phyloP scores from a whole-genome alignment of 2,888 invertebrate genomes.

The Hyposoter didymator region DNA sequence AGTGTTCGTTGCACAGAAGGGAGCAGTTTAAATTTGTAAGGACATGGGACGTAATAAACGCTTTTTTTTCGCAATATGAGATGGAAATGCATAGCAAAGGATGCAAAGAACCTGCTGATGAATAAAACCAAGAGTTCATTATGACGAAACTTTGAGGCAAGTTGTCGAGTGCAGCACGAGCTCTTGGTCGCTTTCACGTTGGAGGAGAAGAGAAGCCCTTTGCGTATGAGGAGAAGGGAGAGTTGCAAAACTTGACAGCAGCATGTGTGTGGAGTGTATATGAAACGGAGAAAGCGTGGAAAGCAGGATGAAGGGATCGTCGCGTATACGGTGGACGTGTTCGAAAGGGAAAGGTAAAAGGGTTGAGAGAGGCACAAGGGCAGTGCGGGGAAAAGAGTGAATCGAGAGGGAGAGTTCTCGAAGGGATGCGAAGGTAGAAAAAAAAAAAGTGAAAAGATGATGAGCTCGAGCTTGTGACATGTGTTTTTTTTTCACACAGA shows the following conservation, averaged over 20 bases:
- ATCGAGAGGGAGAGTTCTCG: conserved; percentile 61
- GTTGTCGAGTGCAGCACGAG: conserved; percentile 18
- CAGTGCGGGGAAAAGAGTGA: conserved; percentile 39
- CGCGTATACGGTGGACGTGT: conserved; percentile 28
- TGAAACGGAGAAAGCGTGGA: conserved; percentile 4
- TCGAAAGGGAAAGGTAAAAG: conserved; percentile 60
- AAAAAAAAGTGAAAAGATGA: conserved; percentile 22
- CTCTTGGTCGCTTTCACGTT: conserved; percentile 36
- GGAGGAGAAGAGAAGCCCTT: conserved; percentile 44
- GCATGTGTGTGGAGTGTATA: background rate
- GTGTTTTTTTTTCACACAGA: background rate
- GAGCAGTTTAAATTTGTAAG: background rate
- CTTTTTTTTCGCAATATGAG: background rate
- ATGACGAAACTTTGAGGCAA: conserved; percentile 40
- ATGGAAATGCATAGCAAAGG: background rate
- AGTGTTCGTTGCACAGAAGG: background rate
- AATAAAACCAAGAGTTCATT: conserved; percentile 47
- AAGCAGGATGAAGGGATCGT: conserved; percentile 36
- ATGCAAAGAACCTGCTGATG: conserved; percentile 1
- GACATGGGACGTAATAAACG: background rate
- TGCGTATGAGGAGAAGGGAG: background rate
- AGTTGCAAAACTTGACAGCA: conserved; percentile 30
- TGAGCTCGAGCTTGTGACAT: conserved; percentile 3
- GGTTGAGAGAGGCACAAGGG: conserved; percentile 35
- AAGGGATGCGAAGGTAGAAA: conserved; percentile 26